Evolutionary conservation across 2,888 invertebrate genomes (phyloP).

Genomic region (Xanthia icteritia): DNA sequence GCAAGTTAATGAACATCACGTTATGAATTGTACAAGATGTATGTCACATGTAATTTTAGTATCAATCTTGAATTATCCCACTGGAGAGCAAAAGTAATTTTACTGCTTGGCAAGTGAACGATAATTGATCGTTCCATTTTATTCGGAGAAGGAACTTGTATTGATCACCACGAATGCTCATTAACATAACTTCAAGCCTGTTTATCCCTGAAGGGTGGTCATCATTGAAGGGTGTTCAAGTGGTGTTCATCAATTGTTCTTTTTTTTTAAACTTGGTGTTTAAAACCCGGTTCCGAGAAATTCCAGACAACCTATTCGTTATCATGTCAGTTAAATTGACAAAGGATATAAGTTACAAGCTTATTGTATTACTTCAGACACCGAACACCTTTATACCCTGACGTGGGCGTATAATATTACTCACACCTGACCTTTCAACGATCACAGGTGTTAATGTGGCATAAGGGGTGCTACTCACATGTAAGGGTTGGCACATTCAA

Average conservation of each 20-base stretch:
- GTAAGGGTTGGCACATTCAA: neutral
- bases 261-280: neutral
- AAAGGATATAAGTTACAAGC: slow-evolving; percentile 21
- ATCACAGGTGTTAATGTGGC: neutral
- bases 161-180: too few relatives aligned
- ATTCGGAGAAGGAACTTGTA: too few relatives aligned
- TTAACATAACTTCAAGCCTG: too few relatives aligned
- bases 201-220: too few relatives aligned
- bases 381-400: slow-evolving; percentile 15
- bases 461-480: neutral
- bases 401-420: slow-evolving; percentile 21
- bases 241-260: too few relatives aligned
- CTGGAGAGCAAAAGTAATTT: neutral
- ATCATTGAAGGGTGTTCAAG: too few relatives aligned
- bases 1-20: too few relatives aligned
- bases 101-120: too few relatives aligned
- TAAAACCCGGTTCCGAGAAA: neutral
- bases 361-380: slow-evolving; percentile 22
- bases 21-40: neutral
- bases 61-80: neutral
- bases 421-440: slow-evolving; percentile 31
- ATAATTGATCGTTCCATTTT: too few relatives aligned
- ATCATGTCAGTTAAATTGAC: neutral
- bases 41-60: neutral
- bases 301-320: neutral